phyloP scores from a whole-genome alignment of 2,888 invertebrate species.

The Julus scanicus region DNA sequence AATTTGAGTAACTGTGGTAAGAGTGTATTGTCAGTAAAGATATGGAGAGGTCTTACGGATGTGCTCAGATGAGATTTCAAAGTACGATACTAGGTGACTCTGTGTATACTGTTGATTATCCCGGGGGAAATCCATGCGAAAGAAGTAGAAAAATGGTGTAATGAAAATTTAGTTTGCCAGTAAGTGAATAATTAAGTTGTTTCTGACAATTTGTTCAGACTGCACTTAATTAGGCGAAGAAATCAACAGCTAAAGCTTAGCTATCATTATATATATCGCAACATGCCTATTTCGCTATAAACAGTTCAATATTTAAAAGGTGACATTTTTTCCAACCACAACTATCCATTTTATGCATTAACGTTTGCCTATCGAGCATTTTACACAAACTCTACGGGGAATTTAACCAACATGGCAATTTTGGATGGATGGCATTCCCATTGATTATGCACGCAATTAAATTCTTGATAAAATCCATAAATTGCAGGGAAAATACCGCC shows the following conservation, averaged over 20 bases:
- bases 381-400: neutral
- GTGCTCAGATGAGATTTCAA: too few species aligned
- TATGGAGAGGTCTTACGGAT: too few species aligned
- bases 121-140: neutral
- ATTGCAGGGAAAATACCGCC: neutral
- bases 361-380: neutral
- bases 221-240: conserved; percentile 11
- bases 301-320: conserved; percentile 40
- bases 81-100: too few species aligned
- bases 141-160: neutral
- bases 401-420: neutral
- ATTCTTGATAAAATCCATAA: conserved; percentile 38
- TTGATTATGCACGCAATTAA: conserved; percentile 31
- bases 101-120: neutral
- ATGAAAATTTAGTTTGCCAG: conserved; percentile 10
- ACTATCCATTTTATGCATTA: conserved; percentile 40
- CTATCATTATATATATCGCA: conserved; percentile 39
- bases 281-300: neutral
- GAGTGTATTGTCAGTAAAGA: too few species aligned
- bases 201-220: conserved; percentile 45
- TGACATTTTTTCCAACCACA: conserved; percentile 40
- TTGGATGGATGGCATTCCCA: conserved; percentile 40
- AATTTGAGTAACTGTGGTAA: too few species aligned
- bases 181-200: conserved; percentile 47
- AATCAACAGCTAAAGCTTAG: neutral